Base-by-base conservation (phyloP, 2,888 invertebrate species). In the Melinopterus prodromus region DNA sequence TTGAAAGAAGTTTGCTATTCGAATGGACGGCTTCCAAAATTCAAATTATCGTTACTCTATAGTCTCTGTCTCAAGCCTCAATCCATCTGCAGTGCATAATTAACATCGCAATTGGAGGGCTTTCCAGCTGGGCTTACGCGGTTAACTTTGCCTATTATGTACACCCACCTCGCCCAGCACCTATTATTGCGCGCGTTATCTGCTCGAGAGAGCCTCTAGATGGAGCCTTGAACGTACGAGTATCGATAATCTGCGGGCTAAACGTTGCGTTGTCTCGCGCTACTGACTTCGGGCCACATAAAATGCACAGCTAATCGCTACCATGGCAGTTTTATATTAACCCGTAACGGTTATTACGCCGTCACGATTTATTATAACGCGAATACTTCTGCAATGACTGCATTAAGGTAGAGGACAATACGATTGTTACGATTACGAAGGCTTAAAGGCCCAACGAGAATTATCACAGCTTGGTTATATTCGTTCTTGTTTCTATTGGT, bases 341-440 rank as follows among this genome's bases (percentile, higher is more conserved):
- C 53, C 53, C 53, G 53, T 53, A 53, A 53, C 53, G 53, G 53
- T 53, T 53, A 53, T 53, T 53, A 12, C 53, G 5, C 53, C 53
- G 53, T 53, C 53, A 53, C 53, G 53, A 53, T 53, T 53, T 53
- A 53, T 53, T 53, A 12, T 53, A 53, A 53, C 53, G 53, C 53
- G 53, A 53, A 53, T 53, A 53, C 53, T 53, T 53, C 53, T 53
- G 53, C 53, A 53, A 53, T 53, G 53, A 53, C 53, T 53, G 53
- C 53, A 53, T 53, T 53, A 53, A 12, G 53, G 53, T 53, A 53
- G 53, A 53, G 53, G 53, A 53, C 53, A 53, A 53, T 53, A 3
- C 9, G 53, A 53, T 53, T 9, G 12, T 53, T 53, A 7, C 53
- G 53, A 9, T 7, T 53, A 53, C 9, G n/a, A 53, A 53, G 2